Evolutionary conservation across 2,113 vertebrate species (phyloP).

Genomic region (Entomyzon cyanotis): DNA sequence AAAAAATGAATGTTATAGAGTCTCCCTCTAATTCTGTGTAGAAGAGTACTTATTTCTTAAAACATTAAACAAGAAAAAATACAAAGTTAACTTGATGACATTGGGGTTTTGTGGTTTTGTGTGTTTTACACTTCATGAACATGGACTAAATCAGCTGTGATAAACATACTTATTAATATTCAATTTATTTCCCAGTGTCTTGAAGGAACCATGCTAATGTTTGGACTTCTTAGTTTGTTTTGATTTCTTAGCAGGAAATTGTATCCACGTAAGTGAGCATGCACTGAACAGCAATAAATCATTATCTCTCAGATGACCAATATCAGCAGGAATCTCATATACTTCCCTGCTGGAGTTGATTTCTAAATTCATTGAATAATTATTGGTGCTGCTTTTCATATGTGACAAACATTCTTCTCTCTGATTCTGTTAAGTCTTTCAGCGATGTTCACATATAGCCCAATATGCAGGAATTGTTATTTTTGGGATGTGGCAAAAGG

Average conservation of each 20-base stretch:
- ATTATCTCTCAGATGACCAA: constrained; percentile 80
- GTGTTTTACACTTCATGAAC: constrained; percentile 40
- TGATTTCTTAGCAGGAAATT: constrained; percentile 71
- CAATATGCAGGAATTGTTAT: background rate
- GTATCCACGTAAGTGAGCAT: constrained; percentile 69
- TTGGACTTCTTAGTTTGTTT: constrained; percentile 69
- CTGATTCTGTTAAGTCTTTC: constrained; percentile 49
- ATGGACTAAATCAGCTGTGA: constrained; percentile 50
- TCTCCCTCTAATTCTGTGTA: constrained; percentile 15
- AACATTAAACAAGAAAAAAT: background rate
- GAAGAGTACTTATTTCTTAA: background rate
- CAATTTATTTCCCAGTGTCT: constrained; percentile 64
- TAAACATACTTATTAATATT: constrained; percentile 62
- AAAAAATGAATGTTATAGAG: background rate
- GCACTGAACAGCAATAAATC: constrained; percentile 75
- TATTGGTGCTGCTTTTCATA: constrained; percentile 72
- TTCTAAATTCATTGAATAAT: constrained; percentile 82
- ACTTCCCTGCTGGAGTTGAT: constrained; percentile 75
- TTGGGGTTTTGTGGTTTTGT: background rate
- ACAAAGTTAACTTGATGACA: background rate
- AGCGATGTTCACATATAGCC: background rate
- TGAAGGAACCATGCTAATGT: constrained; percentile 51
- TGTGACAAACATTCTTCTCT: constrained; percentile 65
- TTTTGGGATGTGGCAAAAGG: background rate
- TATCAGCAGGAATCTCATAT: constrained; percentile 76